These are phyloP conservation scores for Hybos culiciformis DNA, from an alignment of 2,888 invertebrate genomes.

Conservation along the genomic window DNA sequence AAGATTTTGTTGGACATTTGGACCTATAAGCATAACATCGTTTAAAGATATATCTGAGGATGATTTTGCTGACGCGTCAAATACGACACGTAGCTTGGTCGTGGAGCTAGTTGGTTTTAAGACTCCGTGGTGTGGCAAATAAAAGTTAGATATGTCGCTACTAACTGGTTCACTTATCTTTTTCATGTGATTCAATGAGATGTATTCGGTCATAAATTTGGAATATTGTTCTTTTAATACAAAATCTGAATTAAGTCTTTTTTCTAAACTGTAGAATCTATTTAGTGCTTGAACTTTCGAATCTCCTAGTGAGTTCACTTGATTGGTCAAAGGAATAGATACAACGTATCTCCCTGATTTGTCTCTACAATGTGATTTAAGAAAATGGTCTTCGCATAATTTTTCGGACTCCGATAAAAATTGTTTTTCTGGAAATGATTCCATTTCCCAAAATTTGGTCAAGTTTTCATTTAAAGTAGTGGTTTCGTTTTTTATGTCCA, in stretches of 20 bases:
- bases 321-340: too few relatives aligned
- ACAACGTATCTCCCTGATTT: too few relatives aligned
- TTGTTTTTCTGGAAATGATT: too few relatives aligned
- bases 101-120: neutral
- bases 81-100: constrained; percentile 6
- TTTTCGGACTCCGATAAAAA: too few relatives aligned
- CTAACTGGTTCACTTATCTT: neutral
- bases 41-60: constrained; percentile 8
- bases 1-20: constrained; percentile 8
- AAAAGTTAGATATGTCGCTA: constrained; percentile 1
- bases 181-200: constrained; percentile 3
- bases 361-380: too few relatives aligned
- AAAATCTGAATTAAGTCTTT: neutral
- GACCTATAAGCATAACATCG: constrained; percentile 7
- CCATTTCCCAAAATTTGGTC: neutral
- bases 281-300: too few relatives aligned
- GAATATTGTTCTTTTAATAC: neutral
- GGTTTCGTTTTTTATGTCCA: too few relatives aligned
- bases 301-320: too few relatives aligned
- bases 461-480: too few relatives aligned
- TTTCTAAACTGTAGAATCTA: neutral
- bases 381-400: too few relatives aligned
- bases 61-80: constrained; percentile 6
- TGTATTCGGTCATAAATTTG: constrained; percentile 7
- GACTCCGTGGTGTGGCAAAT: constrained; percentile 6